Base-by-base conservation (phyloP, 2,113 vertebrate species). In the Jacana jacana region DNA sequence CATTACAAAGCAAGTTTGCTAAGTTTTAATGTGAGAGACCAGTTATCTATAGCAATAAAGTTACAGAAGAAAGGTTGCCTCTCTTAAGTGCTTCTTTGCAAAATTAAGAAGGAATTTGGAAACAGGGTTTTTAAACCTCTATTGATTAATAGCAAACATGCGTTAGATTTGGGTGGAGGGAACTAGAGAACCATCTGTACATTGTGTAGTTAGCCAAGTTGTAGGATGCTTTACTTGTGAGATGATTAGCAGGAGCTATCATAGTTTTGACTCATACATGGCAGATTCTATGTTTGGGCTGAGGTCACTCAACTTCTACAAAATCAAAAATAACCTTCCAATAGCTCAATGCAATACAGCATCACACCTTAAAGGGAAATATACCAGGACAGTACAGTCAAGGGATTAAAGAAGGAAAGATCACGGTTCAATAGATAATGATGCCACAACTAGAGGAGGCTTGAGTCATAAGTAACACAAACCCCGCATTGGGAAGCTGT, bases 11-110 rank as follows among this genome's bases (percentile, higher is more conserved):
- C 3, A 88, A 81, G n/a, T n/a, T 19, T 64, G 19, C 5, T 13
- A 54, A 33, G 5, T 58, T 30, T 77, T 33, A 22, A 77, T 3
- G 6, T 6, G n/a, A 58, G 35, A 92, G 4, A 61, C 7, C 4
- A 44, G 37, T 55, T 19, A 25, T 28, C 17, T 66, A 10, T 4
- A 23, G 10, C 9, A 9, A 14, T 6, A 2, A 51, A 1, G 1
- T 58, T 46, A 52, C 3, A 13, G 11, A 57, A 58, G 7, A 87
- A 69, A 11, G 28, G 44, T 8, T 63, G 24, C 54, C 48, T 39
- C 17, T 76, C 11, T 30, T 25, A 81, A 61, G 58, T 39, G 22
- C 58, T 63, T 42, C 51, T 8, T 27, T 58, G 28, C n/a, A 89
- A 75, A 81, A 48, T 55, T 51, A 46, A 18, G 40, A 39, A 6